phyloP scores from a whole-genome alignment of 2,113 vertebrate genomes.

The Grus americana region DNA sequence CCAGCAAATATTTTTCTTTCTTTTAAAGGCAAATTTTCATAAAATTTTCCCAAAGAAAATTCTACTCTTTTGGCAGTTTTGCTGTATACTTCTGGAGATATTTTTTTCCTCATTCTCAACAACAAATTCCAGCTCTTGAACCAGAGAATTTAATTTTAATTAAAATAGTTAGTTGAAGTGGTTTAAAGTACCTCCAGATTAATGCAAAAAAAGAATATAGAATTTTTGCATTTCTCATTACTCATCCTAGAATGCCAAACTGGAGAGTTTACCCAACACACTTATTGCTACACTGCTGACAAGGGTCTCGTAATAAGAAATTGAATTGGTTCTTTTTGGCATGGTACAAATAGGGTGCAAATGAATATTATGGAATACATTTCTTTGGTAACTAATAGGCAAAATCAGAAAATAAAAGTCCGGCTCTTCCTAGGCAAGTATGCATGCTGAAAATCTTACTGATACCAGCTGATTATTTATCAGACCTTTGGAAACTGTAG shows the following conservation, averaged over 20 bases:
- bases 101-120: not conserved
- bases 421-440: not conserved
- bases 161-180: not conserved
- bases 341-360: not conserved
- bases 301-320: not conserved
- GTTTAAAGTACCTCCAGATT: not conserved
- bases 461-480: not conserved
- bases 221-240: not conserved
- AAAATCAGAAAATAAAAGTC: not conserved
- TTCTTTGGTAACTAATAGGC: not conserved
- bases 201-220: not conserved
- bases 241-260: not conserved
- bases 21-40: constrained; percentile 3
- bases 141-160: not conserved
- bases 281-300: not conserved
- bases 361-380: not conserved
- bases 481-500: not conserved
- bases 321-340: not conserved
- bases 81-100: not conserved
- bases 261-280: not conserved
- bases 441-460: not conserved
- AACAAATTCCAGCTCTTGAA: not conserved
- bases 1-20: constrained; percentile 42
- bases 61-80: not conserved
- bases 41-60: constrained; percentile 11